These are phyloP conservation scores for Vireo griseus DNA, from an alignment of 2,797 vertebrate genomes.

Conservation along the genomic window DNA sequence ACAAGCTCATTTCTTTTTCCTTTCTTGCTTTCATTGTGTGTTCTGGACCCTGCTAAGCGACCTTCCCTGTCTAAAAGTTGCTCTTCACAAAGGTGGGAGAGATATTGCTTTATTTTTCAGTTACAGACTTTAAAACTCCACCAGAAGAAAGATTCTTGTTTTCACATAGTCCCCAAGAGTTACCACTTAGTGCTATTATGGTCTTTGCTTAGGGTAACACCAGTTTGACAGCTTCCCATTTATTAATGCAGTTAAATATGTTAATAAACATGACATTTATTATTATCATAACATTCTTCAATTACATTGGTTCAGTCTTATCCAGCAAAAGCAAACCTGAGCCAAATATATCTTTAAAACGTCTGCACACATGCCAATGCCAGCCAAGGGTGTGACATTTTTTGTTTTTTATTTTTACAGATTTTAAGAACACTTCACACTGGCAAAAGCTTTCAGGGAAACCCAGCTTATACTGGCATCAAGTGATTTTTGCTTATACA, in stretches of 20 bases:
- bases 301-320: slow-evolving; percentile 16
- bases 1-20: not conserved
- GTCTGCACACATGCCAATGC: slow-evolving; percentile 9
- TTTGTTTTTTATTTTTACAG: slow-evolving; percentile 18
- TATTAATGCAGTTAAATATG: slow-evolving; percentile 49
- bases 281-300: slow-evolving; percentile 54
- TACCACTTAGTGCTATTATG: slow-evolving; percentile 5
- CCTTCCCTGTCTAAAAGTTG: not conserved
- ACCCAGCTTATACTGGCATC: slow-evolving; percentile 51
- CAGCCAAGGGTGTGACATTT: slow-evolving; percentile 48
- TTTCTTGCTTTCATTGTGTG: not conserved
- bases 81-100: not conserved
- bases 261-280: slow-evolving; percentile 55
- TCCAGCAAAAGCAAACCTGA: slow-evolving; percentile 52
- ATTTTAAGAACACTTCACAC: slow-evolving; percentile 50
- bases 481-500: slow-evolving; percentile 36
- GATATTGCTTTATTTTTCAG: not conserved
- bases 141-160: slow-evolving; percentile 20
- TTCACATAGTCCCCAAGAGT: not conserved
- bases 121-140: not conserved
- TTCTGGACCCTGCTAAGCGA: not conserved
- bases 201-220: slow-evolving; percentile 36
- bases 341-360: slow-evolving; percentile 22
- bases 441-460: slow-evolving; percentile 40
- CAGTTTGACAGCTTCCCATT: slow-evolving; percentile 34